phyloP scores from a whole-genome alignment of 2,797 vertebrate species.

The Helostoma temminkii region DNA sequence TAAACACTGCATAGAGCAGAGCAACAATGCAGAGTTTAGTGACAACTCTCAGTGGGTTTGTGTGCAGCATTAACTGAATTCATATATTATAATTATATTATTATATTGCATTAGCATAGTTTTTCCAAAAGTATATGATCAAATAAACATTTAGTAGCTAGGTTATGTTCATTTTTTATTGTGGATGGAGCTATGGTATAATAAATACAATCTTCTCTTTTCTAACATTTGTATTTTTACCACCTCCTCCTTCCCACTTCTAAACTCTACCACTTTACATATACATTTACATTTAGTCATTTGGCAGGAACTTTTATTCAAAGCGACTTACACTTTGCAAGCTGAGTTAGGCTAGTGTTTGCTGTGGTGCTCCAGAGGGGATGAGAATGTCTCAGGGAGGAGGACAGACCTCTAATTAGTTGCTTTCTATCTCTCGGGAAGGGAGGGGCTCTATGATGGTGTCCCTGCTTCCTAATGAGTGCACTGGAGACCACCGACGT shows the following conservation, averaged over 20 bases:
- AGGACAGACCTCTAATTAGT: constrained; percentile 79
- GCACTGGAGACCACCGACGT: constrained; percentile 73
- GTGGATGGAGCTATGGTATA: not conserved
- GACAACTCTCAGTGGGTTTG: no score
- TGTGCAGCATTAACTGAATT: no score
- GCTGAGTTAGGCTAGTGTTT: constrained; percentile 38
- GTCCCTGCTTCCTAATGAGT: constrained; percentile 83
- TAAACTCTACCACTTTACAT: constrained; percentile 48
- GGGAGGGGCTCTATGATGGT: constrained; percentile 65
- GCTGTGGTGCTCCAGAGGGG: constrained; percentile 55
- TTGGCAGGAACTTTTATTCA: no score
- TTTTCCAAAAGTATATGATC: no score
- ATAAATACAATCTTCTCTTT: constrained; percentile 12
- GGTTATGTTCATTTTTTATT: no score
- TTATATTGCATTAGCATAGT: no score
- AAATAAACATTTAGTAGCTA: no score
- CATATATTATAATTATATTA: no score
- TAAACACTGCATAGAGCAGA: no score
- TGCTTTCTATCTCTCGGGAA: constrained; percentile 69
- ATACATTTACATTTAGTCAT: no score
- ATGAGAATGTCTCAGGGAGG: constrained; percentile 68
- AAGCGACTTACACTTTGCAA: no score
- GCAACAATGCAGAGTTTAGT: no score
- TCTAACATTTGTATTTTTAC: constrained; percentile 18
- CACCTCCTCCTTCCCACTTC: constrained; percentile 29